These are phyloP conservation scores for Palythoa grandis DNA, from an alignment of 92 coral and sea anemone species.

Conservation along the genomic window DNA sequence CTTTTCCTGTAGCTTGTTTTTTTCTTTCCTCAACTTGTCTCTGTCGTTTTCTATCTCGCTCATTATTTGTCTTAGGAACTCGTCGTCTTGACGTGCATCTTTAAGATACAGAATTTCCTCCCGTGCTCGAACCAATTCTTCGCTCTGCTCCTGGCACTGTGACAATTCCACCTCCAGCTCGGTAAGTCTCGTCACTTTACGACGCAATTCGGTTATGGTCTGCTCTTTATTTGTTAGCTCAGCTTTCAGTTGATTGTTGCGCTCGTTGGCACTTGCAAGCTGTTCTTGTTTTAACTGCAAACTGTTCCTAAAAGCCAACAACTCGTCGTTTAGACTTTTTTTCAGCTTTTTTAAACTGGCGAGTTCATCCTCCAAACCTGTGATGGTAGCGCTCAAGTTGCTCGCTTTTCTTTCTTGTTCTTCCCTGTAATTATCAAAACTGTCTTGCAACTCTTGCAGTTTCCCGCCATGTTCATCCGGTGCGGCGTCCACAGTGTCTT, in stretches of 20 bases:
- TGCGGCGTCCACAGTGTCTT: conserved; percentile 27
- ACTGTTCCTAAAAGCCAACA: conserved; percentile 24
- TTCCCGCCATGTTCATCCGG: conserved; percentile 5
- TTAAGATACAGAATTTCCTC: conserved; percentile 16
- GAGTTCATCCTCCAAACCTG: conserved; percentile 18
- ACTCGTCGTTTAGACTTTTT: conserved; percentile 30
- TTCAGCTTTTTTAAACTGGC: conserved; percentile 5
- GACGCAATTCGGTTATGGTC: conserved; percentile 56
- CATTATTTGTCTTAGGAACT: conserved; percentile 32
- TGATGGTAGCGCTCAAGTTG: not conserved
- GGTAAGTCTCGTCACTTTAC: conserved; percentile 37
- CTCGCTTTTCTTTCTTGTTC: conserved; percentile 8
- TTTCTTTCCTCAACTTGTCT: conserved; percentile 68
- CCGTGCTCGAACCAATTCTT: conserved; percentile 1
- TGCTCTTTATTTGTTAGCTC: conserved; percentile 74
- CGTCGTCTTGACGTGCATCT: conserved; percentile 15
- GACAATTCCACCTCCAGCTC: conserved; percentile 22
- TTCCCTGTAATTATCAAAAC: conserved; percentile 13
- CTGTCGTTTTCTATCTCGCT: conserved; percentile 65
- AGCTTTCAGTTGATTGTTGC: conserved; percentile 65
- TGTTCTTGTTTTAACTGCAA: conserved; percentile 31
- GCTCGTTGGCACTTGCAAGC: conserved; percentile 49
- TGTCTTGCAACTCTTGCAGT: conserved; percentile 4
- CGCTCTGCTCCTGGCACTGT: not conserved
- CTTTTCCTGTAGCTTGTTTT: conserved; percentile 73